These are phyloP conservation scores for Ditylenchus dipsaci DNA, from an alignment of 1,140 invertebrate genomes.

Conservation along the genomic window DNA sequence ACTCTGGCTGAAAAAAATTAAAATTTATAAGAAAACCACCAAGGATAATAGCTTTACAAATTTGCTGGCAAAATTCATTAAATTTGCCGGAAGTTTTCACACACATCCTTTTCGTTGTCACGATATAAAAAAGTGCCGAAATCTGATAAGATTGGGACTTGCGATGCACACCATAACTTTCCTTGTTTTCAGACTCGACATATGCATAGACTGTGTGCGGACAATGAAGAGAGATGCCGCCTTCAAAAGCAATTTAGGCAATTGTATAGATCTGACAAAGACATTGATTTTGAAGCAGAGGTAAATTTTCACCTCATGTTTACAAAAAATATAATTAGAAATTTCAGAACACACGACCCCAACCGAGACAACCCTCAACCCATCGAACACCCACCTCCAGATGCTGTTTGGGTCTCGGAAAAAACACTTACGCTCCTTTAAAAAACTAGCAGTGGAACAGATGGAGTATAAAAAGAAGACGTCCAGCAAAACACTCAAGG, in stretches of 20 bases:
- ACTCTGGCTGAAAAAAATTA: too few species aligned
- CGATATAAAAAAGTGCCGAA: too few species aligned
- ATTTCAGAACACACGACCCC: constrained; percentile 27
- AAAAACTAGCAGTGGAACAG: constrained; percentile 5
- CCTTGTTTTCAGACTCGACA: constrained; percentile 27
- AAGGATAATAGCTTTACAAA: too few species aligned
- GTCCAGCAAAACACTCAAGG: background rate
- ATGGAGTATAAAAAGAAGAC: background rate
- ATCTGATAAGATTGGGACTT: too few species aligned
- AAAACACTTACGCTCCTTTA: constrained; percentile 15
- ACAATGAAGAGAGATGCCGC: constrained; percentile 18
- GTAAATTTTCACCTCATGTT: too few species aligned
- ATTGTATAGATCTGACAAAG: constrained; percentile 4
- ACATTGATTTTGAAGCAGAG: constrained; percentile 1
- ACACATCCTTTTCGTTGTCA: too few species aligned
- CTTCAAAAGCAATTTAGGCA: constrained; percentile 11
- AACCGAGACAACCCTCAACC: background rate
- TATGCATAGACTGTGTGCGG: constrained; percentile 39
- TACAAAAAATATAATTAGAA: too few species aligned
- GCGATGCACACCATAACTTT: too few species aligned
- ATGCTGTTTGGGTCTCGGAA: constrained; percentile 27
- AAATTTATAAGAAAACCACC: too few species aligned
- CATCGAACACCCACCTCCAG: constrained; percentile 9
- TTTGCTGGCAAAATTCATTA: too few species aligned
- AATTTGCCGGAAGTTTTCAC: too few species aligned